These are phyloP conservation scores for Eupithecia inturbata DNA, from an alignment of 2,888 invertebrate species.

Conservation along the genomic window DNA sequence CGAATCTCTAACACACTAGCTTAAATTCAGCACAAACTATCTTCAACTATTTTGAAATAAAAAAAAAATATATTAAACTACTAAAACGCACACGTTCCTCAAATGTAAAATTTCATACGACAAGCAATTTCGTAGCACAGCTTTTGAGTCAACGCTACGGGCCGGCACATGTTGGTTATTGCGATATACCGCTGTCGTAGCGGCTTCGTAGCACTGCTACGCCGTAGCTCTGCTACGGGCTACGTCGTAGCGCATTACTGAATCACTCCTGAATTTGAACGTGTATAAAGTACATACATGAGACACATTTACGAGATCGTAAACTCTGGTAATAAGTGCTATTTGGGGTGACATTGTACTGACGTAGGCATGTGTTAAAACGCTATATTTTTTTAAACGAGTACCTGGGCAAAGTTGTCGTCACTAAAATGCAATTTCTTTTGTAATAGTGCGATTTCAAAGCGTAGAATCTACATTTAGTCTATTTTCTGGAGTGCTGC, in stretches of 20 bases:
- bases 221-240: slow-evolving; percentile 24
- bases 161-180: slow-evolving; percentile 43
- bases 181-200: slow-evolving; percentile 28
- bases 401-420: background rate
- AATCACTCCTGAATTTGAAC: slow-evolving; percentile 35
- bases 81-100: slow-evolving; percentile 32
- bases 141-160: slow-evolving; percentile 30
- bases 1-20: background rate
- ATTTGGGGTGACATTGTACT: slow-evolving; percentile 41
- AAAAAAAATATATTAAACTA: slow-evolving; percentile 24
- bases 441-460: slow-evolving; percentile 20
- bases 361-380: background rate
- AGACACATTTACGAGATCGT: slow-evolving; percentile 35
- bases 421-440: slow-evolving; percentile 16
- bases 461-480: slow-evolving; percentile 12
- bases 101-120: slow-evolving; percentile 35
- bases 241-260: slow-evolving; percentile 24
- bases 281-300: slow-evolving; percentile 16
- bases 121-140: slow-evolving; percentile 35
- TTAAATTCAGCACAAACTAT: background rate
- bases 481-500: slow-evolving; percentile 22
- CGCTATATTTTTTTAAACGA: background rate
- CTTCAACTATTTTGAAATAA: background rate
- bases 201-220: slow-evolving; percentile 19
- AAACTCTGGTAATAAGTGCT: slow-evolving; percentile 41